Evolutionary conservation across 2,888 invertebrate species (phyloP), one percentile per base, ranked within the genome.

Genomic region (Eumacrocentrus americanus): DNA sequence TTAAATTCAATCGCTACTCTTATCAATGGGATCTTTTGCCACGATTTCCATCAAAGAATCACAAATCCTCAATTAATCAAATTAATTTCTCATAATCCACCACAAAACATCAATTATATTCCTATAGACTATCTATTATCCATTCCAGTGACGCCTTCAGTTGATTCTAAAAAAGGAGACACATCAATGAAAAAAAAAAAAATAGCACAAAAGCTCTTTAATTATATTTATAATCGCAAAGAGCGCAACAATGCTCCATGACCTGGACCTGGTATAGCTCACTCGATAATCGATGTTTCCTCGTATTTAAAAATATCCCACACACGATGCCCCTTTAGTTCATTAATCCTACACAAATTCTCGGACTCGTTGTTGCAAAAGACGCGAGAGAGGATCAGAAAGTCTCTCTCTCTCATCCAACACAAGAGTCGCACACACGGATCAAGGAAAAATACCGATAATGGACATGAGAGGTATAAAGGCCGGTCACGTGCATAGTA

Each of bases 201-300:
- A 34, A 48, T 25, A 20, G 14, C 29, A 20, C 18, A 14, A 35
- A 7, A 18, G n/a, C 16, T 37, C 37, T 38, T 52, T 37, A 18
- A 9, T 37, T 14, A 20, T 18, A 23, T 22, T 18, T 22, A 38
- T 25, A 53, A 42, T 22, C 7, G 40, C 22, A 53, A 25, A 53
- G 25, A 53, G 53, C 29, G 42, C 42, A 53, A 53, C 53, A 53
- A 53, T 53, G 53, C 23, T 23, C 53, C 53, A 53, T 53, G 53
- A 53, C 53, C 53, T 53, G 42, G 53, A 42, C 40, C 42, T 42
- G 25, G 25, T 53, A 53, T 23, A 7, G 22, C 37, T 9, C 23
- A 22, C 35, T 52, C 51, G 51, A 52, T 52, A 52, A 52, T 52
- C 51, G 11, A 52, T 52, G 35, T 22, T 22, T 37, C 22, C 35